Conservation (phyloP, 2,797 vertebrate species). For the Sebastes jordani region DNA sequence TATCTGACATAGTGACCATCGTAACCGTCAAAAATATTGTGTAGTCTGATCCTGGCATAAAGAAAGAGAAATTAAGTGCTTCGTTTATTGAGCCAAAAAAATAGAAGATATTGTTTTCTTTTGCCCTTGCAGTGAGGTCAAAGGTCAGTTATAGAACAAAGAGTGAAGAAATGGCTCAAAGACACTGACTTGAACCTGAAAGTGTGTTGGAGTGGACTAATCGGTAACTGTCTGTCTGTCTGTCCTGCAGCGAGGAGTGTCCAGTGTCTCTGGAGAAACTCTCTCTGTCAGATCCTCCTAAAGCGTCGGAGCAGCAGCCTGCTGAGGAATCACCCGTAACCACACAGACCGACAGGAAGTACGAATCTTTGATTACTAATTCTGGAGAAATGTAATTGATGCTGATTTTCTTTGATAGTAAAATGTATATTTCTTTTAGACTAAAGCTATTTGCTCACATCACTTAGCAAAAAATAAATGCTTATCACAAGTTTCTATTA, state of each 20-base stretch:
- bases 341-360: constrained; percentile 75
- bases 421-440: background rate
- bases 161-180: background rate
- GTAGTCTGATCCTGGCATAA: background rate
- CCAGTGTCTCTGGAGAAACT: constrained; percentile 80
- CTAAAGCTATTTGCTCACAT: background rate
- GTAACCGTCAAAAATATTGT: too few relatives aligned
- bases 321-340: constrained; percentile 35
- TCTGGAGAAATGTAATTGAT: background rate
- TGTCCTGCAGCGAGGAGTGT: constrained; percentile 71
- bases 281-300: constrained; percentile 72
- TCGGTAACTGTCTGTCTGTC: background rate
- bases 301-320: constrained; percentile 52
- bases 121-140: background rate
- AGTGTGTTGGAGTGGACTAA: background rate
- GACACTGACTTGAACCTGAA: background rate
- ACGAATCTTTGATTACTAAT: background rate
- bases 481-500: background rate
- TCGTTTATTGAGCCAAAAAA: background rate
- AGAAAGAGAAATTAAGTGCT: background rate
- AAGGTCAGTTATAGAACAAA: background rate
- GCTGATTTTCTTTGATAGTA: background rate
- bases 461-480: too few relatives aligned
- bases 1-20: too few relatives aligned
- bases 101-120: background rate